Evolutionary conservation across 2,113 vertebrate genomes (phyloP).

Genomic region (Plotosus lineatus): DNA sequence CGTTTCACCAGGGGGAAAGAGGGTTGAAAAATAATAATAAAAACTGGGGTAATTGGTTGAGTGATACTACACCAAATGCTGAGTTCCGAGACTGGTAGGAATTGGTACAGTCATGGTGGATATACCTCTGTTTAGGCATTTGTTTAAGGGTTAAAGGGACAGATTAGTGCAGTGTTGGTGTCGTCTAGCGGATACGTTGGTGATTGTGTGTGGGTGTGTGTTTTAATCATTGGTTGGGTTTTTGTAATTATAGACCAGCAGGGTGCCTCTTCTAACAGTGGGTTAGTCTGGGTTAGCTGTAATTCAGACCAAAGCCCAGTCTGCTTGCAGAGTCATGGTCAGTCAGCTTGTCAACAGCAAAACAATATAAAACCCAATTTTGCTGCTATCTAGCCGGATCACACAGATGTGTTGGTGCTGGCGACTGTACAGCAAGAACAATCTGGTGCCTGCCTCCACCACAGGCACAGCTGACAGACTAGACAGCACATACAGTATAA

Average conservation of each 20-base stretch:
- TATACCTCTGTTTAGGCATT: not conserved
- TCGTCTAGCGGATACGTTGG: not conserved
- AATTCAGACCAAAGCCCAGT: slow-evolving; percentile 25
- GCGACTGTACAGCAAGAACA: not conserved
- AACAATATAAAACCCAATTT: not conserved
- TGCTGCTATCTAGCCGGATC: not conserved
- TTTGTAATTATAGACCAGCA: slow-evolving; percentile 28
- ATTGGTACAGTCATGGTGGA: not conserved
- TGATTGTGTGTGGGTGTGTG: slow-evolving; percentile 20
- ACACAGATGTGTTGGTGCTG: not conserved
- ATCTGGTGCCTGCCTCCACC: slow-evolving; percentile 5
- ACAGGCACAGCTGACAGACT: not conserved
- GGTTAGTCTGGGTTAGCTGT: slow-evolving; percentile 21
- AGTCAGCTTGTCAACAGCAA: not conserved
- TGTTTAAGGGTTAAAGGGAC: not conserved
- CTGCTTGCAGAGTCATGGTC: not conserved
- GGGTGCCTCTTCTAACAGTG: not conserved
- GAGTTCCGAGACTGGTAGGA: not conserved
- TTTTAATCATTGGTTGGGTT: slow-evolving; percentile 30
- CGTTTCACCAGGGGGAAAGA: too few relatives aligned
- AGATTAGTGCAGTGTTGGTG: not conserved
- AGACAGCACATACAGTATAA: slow-evolving; percentile 3
- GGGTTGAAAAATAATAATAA: too few relatives aligned
- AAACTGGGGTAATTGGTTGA: too few relatives aligned
- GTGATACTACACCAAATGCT: not conserved